phyloP scores from a whole-genome alignment of 37 sponge, comb jelly and placozoan genomes.

The Beroe ovata region DNA sequence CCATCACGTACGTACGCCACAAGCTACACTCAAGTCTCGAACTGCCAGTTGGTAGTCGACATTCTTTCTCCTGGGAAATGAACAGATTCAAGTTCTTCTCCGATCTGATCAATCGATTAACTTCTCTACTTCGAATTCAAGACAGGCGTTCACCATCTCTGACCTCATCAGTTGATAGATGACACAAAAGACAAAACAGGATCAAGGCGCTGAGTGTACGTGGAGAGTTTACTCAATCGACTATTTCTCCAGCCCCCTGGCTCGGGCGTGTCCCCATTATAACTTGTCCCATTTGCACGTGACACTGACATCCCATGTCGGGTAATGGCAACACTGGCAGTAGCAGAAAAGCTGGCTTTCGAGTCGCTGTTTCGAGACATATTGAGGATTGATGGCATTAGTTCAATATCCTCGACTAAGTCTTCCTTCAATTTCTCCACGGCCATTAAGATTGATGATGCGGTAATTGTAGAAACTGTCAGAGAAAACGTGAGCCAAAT shows the following conservation, averaged over 20 bases:
- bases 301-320: not conserved
- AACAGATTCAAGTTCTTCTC: too few species aligned
- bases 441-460: conserved; percentile 1
- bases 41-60: too few species aligned
- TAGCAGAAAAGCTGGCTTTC: not conserved
- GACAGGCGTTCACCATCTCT: too few species aligned
- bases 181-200: conserved; percentile 29
- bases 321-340: not conserved
- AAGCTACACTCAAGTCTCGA: too few species aligned
- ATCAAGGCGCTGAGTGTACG: conserved; percentile 20
- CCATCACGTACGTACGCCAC: too few species aligned
- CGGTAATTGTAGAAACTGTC: not conserved
- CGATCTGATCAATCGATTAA: too few species aligned
- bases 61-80: too few species aligned
- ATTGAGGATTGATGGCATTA: conserved; percentile 9
- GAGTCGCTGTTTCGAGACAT: conserved; percentile 5
- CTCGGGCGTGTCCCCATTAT: not conserved
- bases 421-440: conserved; percentile 1
- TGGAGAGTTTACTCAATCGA: conserved; percentile 7
- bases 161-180: not conserved
- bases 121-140: too few species aligned
- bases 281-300: not conserved
- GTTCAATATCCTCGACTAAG: conserved; percentile 1
- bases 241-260: not conserved
- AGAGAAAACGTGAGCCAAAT: not conserved